phyloP scores from a whole-genome alignment of 2,113 vertebrate species.

The Setophaga petechia region DNA sequence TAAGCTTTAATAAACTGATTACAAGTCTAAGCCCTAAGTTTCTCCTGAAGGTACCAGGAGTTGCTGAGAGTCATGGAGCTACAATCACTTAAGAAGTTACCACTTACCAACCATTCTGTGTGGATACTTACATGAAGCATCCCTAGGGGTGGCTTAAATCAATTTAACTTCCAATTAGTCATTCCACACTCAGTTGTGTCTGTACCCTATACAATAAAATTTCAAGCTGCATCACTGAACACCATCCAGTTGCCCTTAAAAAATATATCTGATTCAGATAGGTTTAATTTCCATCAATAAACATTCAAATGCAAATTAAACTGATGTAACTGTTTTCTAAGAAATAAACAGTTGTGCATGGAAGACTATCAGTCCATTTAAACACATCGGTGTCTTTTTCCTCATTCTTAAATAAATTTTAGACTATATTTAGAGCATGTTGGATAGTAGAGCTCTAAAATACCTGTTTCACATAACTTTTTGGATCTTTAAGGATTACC shows the following conservation, averaged over 20 bases:
- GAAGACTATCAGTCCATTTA: background rate
- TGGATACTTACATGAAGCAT: background rate
- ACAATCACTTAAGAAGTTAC: background rate
- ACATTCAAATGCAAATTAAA: background rate
- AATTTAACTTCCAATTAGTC: background rate
- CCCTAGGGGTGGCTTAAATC: background rate
- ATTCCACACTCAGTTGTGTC: background rate
- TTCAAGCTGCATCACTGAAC: background rate
- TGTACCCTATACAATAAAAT: background rate
- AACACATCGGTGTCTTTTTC: background rate
- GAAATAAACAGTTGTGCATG: background rate
- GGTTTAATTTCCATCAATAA: background rate
- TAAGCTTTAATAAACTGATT: constrained; percentile 41
- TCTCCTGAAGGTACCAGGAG: background rate
- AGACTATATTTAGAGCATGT: background rate
- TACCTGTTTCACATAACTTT: background rate
- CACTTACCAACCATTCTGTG: background rate
- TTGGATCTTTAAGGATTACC: background rate
- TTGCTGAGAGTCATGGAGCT: background rate
- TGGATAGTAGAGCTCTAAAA: background rate
- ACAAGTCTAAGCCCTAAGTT: background rate
- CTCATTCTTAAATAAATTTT: background rate
- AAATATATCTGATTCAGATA: background rate
- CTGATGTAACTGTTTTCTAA: background rate
- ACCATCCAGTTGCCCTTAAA: background rate